Conservation (phyloP, 2,888 invertebrate genomes). For the Myathropa florea region DNA sequence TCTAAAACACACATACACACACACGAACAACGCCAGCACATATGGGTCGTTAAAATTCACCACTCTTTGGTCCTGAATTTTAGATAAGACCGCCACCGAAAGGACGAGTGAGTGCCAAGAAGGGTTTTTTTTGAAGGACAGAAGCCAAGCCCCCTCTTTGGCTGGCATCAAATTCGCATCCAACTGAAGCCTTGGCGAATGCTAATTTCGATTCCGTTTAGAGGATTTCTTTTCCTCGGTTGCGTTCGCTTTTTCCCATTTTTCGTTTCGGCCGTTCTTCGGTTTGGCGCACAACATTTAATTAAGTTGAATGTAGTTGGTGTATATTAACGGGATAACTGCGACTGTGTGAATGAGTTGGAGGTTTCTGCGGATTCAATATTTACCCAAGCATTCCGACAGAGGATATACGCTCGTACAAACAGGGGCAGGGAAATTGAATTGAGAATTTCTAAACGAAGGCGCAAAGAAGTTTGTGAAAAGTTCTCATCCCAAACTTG, state of each 20-base stretch:
- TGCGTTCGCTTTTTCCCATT: not conserved
- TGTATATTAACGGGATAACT: not conserved
- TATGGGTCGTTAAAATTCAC: conserved; percentile 40
- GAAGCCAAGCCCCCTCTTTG: not conserved
- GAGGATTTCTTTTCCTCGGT: not conserved
- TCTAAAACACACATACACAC: not conserved
- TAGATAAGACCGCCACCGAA: not conserved
- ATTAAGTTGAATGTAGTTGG: conserved; percentile 38
- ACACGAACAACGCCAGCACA: not conserved
- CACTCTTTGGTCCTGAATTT: conserved; percentile 4
- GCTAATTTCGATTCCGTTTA: conserved; percentile 13
- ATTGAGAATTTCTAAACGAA: conserved; percentile 19
- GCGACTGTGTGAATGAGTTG: not conserved
- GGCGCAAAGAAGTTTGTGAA: conserved; percentile 1
- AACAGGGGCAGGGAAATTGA: not conserved
- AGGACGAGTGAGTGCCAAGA: not conserved
- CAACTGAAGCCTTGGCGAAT: not conserved
- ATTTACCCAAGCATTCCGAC: not conserved
- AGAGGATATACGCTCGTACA: not conserved
- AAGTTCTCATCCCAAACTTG: conserved; percentile 12
- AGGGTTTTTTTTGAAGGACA: not conserved
- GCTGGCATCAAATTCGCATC: conserved; percentile 1
- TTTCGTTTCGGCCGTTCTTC: not conserved
- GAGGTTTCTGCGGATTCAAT: not conserved
- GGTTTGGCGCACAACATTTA: conserved; percentile 25